Evolutionary conservation across 2,113 vertebrate species (phyloP).

Genomic region (Neopipo cinnamomea): DNA sequence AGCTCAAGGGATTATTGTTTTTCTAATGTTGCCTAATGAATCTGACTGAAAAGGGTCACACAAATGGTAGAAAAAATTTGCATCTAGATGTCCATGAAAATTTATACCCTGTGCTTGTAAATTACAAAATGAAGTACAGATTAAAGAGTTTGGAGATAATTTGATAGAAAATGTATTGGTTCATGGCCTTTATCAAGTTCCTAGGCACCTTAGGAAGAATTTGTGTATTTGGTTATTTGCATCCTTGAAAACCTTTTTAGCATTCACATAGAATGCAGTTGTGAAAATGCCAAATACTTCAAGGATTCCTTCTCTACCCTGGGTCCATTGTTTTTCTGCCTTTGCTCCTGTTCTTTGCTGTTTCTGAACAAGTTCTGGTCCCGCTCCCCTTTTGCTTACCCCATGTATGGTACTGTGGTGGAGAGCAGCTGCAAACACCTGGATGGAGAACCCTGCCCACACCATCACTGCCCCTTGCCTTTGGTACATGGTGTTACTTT

Average conservation of each 20-base stretch:
- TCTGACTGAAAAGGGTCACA: neutral
- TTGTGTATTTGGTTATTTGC: neutral
- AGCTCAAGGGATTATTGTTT: neutral
- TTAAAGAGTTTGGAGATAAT: neutral
- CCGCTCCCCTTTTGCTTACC: neutral
- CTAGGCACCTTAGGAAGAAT: neutral
- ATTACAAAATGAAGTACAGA: neutral
- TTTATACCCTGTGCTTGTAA: neutral
- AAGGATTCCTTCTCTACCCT: neutral
- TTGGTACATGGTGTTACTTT: neutral
- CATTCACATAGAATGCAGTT: neutral
- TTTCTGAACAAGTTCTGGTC: neutral
- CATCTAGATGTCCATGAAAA: neutral
- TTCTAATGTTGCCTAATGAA: neutral
- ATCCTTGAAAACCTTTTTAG: neutral
- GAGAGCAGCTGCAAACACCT: neutral
- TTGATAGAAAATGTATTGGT: neutral
- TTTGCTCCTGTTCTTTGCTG: neutral
- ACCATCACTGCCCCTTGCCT: neutral
- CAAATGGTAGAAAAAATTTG: neutral
- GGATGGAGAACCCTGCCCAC: neutral
- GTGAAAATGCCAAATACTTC: neutral
- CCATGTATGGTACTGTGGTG: fast-evolving
- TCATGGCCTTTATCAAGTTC: neutral
- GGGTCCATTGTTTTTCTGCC: neutral